These are phyloP conservation scores for Dasyurus viverrinus DNA, from an alignment of 2,113 vertebrate genomes.

Conservation along the genomic window DNA sequence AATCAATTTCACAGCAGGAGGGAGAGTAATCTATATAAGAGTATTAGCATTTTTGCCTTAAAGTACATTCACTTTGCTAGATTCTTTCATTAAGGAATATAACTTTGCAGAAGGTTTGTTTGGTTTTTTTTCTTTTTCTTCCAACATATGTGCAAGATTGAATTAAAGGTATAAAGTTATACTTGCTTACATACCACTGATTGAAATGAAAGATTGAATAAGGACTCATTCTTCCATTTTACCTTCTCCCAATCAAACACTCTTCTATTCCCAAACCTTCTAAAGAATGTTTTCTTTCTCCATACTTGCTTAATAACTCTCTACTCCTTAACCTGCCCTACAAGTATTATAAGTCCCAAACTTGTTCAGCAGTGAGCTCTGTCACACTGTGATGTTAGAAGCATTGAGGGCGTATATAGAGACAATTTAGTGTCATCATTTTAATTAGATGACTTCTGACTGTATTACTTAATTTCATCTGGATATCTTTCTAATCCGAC, in stretches of 20 bases:
- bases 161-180: neutral
- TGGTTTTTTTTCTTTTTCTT: neutral
- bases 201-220: slow-evolving; percentile 7
- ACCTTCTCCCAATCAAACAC: neutral
- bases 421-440: neutral
- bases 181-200: neutral
- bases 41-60: neutral
- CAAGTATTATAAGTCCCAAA: slow-evolving; percentile 9
- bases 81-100: neutral
- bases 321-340: neutral
- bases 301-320: neutral
- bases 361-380: slow-evolving; percentile 9
- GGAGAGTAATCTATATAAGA: neutral
- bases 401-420: neutral
- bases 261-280: neutral
- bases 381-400: neutral
- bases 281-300: neutral
- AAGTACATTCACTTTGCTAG: neutral
- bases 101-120: neutral
- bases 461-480: neutral
- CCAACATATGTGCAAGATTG: neutral
- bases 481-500: too few relatives aligned
- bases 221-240: neutral
- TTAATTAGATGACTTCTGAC: neutral
- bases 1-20: neutral